Evolutionary conservation across 2,113 vertebrate species (phyloP), one percentile per base, ranked within the genome.

Genomic region (Dasyornis broadbenti): DNA sequence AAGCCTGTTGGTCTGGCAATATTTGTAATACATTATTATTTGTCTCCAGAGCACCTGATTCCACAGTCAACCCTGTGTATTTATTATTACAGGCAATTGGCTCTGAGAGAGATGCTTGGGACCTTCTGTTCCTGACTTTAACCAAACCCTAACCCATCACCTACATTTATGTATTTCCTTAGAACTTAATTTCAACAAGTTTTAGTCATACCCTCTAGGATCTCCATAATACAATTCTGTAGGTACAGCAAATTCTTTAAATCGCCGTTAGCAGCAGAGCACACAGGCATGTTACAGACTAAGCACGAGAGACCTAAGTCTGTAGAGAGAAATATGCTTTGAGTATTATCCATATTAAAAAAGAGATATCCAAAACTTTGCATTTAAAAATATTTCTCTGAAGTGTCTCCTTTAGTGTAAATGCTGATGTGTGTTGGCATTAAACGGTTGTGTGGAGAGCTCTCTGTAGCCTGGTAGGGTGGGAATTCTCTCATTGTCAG

Each of bases 251-350:
- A 81, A 96, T 94, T 93, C 92, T 31, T 88, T 26, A 94, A 93
- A 96, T 94, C 18, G 94, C 94, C 92, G 24, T 94, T 49, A 96
- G 94, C 95, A 94, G 93, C 93, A 82, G 88, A 94, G 95, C 94
- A 92, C 84, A 61, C 93, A 96, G 90, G 92, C 91, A 40, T 92
- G 93, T 78, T 95, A 90, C 88, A 96, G 92, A 93, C 88, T 73
- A 93, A 83, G 92, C 92, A 96, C 94, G 20, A 96, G 96, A 95
- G 94, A 96, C 96, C 93, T 78, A 78, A 96, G 93, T 96, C 96
- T 93, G 60, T 68, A 89, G 96, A 97, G 96, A 97, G 82, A 96
- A 88, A 28, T 13, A 90, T 56, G 92, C 94, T 95, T 97, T 95
- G 96, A 94, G 92, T 96, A 95, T 97, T 95, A 96, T 89, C 96